Evolutionary conservation across 2,888 invertebrate species (phyloP), one percentile per base, ranked within the genome.

Genomic region (Elysia crispata): DNA sequence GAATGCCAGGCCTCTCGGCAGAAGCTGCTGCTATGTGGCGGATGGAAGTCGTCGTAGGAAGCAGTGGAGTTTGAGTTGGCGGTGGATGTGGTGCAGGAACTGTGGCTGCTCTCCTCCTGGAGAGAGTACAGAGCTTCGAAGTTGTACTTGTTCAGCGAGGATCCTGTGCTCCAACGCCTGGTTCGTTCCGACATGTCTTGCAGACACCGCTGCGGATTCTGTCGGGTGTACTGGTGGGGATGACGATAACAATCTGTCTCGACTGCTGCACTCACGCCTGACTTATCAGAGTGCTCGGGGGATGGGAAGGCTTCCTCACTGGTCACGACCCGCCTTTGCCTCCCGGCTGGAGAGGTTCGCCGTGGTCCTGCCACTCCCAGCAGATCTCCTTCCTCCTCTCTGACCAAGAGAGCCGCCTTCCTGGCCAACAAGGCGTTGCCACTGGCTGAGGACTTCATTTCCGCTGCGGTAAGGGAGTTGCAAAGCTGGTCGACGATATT

Each of bases 51-150:
- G 80, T 83, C 83, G 80, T 83, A 83, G 13, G 82, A 80, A 6
- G 76, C 80, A n/a, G 86, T 86, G 20, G 88, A 87, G 6, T 85
- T 84, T 13, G 87, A 83, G 13, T 81, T 76, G 6, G 76, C 80
- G n/a, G 86, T 86, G 18, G 88, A 86, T 31, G 88, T 86, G 5
- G 86, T 84, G 11, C 87, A 57, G 1, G 30, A 76, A n/a, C 76
- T 80, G 57, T 74, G 87, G 41, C 87, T 86, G 70, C 86, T 84
- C 76, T 88, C 88, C 74, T 88, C 88, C 73, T 87, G 84, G 31
- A 88, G 77, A 31, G 87, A 83, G 81, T 88, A 87, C 80, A 88
- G 78, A 50, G 85, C 86, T 64, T 87, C 86, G 70, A 83, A 77
- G 57, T 83, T 62, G 25, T 79, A 70, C n/a, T 79, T 76, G 62